A percentile compares a stretch with the other conserved stretches of the same genome.
phyloP scores from a whole-genome alignment of 37 sponge, comb jelly and placozoan species.

The Beroe ovata region DNA sequence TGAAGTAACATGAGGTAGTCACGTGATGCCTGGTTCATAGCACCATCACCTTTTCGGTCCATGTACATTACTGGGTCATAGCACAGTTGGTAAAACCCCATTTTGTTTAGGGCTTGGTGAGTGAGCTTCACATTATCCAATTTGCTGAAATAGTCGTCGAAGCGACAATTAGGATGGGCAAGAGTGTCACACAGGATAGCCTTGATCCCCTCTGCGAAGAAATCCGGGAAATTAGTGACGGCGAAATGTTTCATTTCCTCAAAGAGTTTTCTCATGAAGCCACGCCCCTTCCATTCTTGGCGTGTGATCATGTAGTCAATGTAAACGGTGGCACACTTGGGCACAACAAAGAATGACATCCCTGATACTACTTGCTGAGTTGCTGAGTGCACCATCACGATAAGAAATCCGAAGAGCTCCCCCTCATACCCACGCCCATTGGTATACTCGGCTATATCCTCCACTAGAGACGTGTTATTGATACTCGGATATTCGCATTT shows the following conservation, averaged over 20 bases:
- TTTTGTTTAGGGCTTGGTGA: slow-evolving; percentile 40
- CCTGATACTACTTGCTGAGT: slow-evolving; percentile 3
- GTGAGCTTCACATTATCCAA: slow-evolving; percentile 12
- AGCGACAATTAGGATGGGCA: neutral
- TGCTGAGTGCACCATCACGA: neutral
- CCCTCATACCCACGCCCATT: neutral
- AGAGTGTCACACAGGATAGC: slow-evolving; percentile 6
- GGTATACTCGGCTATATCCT: neutral
- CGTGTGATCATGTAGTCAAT: slow-evolving; percentile 28
- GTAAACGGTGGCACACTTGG: neutral
- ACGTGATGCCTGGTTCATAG: neutral
- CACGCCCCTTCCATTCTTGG: neutral
- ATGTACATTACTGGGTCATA: neutral
- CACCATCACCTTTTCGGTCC: neutral
- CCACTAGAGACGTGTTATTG: neutral
- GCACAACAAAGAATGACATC: neutral
- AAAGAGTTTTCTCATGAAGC: slow-evolving; percentile 50
- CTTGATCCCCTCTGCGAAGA: neutral
- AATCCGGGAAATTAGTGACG: neutral
- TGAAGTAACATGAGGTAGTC: slow-evolving; percentile 40
- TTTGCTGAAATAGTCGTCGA: slow-evolving; percentile 27
- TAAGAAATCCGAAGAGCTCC: neutral
- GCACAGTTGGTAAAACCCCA: slow-evolving; percentile 5
- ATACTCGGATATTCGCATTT: neutral
- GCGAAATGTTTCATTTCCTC: slow-evolving; percentile 25